Conservation (phyloP, 2,888 invertebrate genomes). For the Noctua fimbriata region DNA sequence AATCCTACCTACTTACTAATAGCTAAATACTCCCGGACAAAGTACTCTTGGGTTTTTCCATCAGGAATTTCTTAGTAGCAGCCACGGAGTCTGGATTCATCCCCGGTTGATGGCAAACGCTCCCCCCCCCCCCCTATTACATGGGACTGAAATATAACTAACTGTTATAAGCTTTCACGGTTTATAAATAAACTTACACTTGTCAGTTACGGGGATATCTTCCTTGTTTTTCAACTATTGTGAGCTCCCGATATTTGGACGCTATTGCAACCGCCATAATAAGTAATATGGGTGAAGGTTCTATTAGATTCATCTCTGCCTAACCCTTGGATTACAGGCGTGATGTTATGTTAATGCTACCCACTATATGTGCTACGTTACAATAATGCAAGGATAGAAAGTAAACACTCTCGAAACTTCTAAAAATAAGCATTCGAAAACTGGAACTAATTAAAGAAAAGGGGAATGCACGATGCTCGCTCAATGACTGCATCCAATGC, state of each 20-base stretch:
- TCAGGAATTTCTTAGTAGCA: not conserved
- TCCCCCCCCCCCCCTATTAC: not conserved
- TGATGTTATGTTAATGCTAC: not conserved
- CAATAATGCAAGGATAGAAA: slow-evolving; percentile 2
- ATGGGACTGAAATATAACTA: not conserved
- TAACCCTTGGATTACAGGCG: not conserved
- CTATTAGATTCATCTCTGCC: not conserved
- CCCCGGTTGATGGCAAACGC: not conserved
- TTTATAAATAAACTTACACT: no score
- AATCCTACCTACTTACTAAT: no score
- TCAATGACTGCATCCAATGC: slow-evolving; percentile 39
- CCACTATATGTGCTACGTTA: not conserved
- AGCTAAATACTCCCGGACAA: no score
- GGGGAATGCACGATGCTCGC: slow-evolving; percentile 46
- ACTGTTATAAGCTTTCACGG: no score
- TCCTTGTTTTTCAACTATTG: no score
- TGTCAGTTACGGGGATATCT: no score
- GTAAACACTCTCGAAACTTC: slow-evolving; percentile 12
- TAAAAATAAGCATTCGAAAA: slow-evolving; percentile 36
- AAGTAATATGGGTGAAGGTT: not conserved
- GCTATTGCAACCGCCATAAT: no score
- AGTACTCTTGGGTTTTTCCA: no score
- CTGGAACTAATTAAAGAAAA: slow-evolving; percentile 51
- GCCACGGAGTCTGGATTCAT: not conserved
- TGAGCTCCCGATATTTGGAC: no score